These are phyloP conservation scores for Corythaixoides concolor DNA, from an alignment of 2,113 vertebrate species.

Conservation along the genomic window DNA sequence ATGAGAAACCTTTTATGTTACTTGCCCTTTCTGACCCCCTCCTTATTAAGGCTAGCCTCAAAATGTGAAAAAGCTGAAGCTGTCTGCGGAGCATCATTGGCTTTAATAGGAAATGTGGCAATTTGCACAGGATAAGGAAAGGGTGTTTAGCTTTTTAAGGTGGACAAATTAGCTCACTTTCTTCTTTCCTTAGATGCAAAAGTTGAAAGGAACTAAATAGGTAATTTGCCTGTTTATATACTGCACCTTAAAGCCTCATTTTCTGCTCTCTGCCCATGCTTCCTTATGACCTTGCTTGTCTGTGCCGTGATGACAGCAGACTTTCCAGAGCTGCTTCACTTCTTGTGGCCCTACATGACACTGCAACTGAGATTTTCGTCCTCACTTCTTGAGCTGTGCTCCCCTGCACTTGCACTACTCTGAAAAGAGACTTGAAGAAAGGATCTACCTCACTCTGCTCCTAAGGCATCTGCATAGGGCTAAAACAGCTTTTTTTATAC, in stretches of 20 bases:
- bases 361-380: background rate
- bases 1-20: background rate
- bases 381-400: background rate
- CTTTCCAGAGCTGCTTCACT: background rate
- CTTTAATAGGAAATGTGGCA: background rate
- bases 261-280: background rate
- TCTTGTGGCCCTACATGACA: background rate
- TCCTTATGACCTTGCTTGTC: background rate
- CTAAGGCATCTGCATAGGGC: accelerated
- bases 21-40: background rate
- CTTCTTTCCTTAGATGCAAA: background rate
- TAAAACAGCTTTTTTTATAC: background rate
- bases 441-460: background rate
- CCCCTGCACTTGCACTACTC: background rate
- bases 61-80: background rate
- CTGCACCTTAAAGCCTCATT: background rate
- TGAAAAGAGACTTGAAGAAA: background rate
- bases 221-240: background rate
- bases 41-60: background rate
- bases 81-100: background rate
- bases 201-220: background rate
- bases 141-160: background rate
- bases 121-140: background rate
- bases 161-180: background rate
- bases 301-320: background rate